Evolutionary conservation across 1,140 invertebrate genomes (phyloP), one percentile per base, ranked within the genome.

Genomic region (Musca domestica): DNA sequence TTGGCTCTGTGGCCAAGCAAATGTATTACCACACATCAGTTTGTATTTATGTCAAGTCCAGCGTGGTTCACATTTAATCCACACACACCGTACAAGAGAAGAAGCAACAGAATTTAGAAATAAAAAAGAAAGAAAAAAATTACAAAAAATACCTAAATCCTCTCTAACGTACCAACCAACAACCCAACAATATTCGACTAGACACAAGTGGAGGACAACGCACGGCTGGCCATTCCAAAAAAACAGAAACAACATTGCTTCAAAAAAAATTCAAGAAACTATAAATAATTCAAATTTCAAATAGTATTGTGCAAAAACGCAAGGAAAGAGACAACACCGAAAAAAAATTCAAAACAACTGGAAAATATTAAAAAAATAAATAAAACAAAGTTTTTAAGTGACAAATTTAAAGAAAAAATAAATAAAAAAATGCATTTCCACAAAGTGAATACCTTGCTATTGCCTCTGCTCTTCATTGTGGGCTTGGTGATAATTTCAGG

Each of bases 31-130:
- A 61, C 56, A 61, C 27, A 61, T 61, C 56, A 61, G 56, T 61
- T 61, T 61, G 27, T 61, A 19, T 61, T 61, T 61, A 61, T 61
- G 56, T 61, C 56, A 61, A 61, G 56, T 61, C 56, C 56, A 61
- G 56, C 56, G 56, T 30, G 56, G 56, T 61, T 61, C 27, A 19
- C 34, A 34, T 61, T 41, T 41, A 41, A 41, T 41, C 34, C 34
- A 41, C 34, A 41, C 34, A 41, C 34, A 41, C 4, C 34, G 34
- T 12, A 5, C 5, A 9, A 41, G 34, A 41, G 10, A 41, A 41
- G 4, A 41, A 41, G 17, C 27, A 58, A 27, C 56, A 61, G 27
- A 61, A n/a, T n/a, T n/a, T n/a, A n/a, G n/a, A n/a, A n/a, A n/a
- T n/a, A n/a, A n/a, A n/a, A n/a, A n/a, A n/a, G n/a, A n/a, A n/a